These are phyloP conservation scores for Pachymerium ferrugineum DNA, from an alignment of 2,888 invertebrate species.

Conservation along the genomic window DNA sequence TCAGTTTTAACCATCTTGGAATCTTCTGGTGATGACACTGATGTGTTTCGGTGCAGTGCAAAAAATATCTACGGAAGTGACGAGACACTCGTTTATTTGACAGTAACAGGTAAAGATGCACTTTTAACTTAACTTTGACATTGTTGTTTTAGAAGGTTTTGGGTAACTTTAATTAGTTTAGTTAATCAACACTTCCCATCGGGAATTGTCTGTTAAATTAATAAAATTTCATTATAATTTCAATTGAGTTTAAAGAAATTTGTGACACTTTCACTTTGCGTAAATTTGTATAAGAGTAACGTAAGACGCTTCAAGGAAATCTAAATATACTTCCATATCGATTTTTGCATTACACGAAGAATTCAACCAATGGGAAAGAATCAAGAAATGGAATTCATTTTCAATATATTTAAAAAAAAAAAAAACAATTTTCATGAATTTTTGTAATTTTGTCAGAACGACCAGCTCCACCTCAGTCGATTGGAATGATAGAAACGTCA, in stretches of 20 bases:
- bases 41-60: slow-evolving; percentile 48
- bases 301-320: too few species aligned
- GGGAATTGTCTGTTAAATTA: neutral
- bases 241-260: neutral
- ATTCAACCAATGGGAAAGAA: too few species aligned
- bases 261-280: neutral
- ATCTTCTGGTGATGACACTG: slow-evolving; percentile 26
- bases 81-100: slow-evolving; percentile 49
- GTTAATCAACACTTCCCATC: neutral
- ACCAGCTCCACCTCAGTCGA: slow-evolving; percentile 45
- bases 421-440: neutral
- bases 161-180: slow-evolving; percentile 6
- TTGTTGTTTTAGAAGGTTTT: too few species aligned
- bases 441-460: slow-evolving; percentile 40
- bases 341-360: too few species aligned
- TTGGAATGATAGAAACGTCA: slow-evolving; percentile 42
- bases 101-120: slow-evolving; percentile 48
- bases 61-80: slow-evolving; percentile 52
- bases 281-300: neutral
- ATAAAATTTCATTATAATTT: neutral
- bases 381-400: too few species aligned
- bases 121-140: too few species aligned
- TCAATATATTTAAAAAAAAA: too few species aligned
- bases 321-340: too few species aligned
- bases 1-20: slow-evolving; percentile 27